phyloP scores from a whole-genome alignment of 2,113 vertebrate species.

The Laticauda laticaudata region DNA sequence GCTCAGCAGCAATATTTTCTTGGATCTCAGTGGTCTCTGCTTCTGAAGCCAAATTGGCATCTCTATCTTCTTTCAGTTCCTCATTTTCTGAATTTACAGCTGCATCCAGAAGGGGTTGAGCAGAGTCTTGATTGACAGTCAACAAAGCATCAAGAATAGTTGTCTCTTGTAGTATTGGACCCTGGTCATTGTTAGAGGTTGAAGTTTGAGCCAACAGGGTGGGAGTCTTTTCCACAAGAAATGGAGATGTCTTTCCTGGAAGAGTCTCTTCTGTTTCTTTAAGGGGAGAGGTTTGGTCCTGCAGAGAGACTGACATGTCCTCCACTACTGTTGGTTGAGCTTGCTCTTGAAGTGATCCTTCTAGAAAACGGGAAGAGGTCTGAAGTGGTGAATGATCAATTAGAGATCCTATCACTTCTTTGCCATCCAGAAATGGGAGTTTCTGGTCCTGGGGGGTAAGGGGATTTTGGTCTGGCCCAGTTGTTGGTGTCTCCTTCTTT shows the following conservation, averaged over 20 bases:
- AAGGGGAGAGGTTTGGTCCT: background rate
- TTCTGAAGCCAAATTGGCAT: background rate
- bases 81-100: background rate
- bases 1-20: conserved; percentile 25
- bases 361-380: background rate
- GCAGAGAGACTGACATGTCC: background rate
- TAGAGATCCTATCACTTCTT: background rate
- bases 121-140: background rate
- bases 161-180: background rate
- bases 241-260: background rate
- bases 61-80: background rate
- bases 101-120: background rate
- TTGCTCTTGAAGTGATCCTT: background rate
- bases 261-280: background rate
- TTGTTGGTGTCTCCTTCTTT: background rate
- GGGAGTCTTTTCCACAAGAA: background rate
- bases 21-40: background rate
- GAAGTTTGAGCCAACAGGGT: background rate
- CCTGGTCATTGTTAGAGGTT: background rate
- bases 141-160: background rate
- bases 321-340: background rate
- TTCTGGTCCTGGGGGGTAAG: background rate
- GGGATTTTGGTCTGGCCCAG: background rate
- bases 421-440: too few species aligned
- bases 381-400: background rate